Conservation (phyloP, 2,888 invertebrate species). For the Deroplatys truncata region DNA sequence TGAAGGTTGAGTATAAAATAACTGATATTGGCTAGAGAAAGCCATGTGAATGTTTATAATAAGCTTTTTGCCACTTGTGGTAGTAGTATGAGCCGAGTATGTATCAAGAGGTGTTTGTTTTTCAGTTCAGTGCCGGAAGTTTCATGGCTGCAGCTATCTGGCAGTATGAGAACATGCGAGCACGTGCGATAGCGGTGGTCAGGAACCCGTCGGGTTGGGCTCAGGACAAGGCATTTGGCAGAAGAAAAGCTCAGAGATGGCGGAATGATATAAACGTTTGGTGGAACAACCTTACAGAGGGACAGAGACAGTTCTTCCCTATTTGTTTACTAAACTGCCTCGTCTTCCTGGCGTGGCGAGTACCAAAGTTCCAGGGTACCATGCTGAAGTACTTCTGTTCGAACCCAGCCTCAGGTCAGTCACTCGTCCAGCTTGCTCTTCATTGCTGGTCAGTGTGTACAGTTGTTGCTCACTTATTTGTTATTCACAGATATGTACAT, state of each 20-base stretch:
- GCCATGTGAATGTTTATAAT: too few relatives aligned
- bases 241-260: constrained; percentile 35
- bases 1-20: too few relatives aligned
- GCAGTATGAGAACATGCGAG: constrained; percentile 73
- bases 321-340: constrained; percentile 73
- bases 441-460: too few relatives aligned
- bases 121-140: constrained; percentile 64
- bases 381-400: constrained; percentile 86
- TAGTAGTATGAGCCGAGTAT: too few relatives aligned
- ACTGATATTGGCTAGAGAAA: too few relatives aligned
- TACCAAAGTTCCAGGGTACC: constrained; percentile 62
- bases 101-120: constrained; percentile 26
- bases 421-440: too few relatives aligned
- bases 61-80: too few relatives aligned
- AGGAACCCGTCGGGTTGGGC: constrained; percentile 21
- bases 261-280: constrained; percentile 49
- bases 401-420: constrained; percentile 72
- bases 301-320: constrained; percentile 74
- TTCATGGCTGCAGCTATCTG: constrained; percentile 75
- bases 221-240: constrained; percentile 1
- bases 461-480: too few relatives aligned
- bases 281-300: constrained; percentile 70
- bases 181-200: constrained; percentile 34
- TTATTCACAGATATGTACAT: too few relatives aligned
- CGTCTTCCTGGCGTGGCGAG: constrained; percentile 79